Evolutionary conservation across 2,888 invertebrate genomes (phyloP).

Genomic region (Orthosia gothica): DNA sequence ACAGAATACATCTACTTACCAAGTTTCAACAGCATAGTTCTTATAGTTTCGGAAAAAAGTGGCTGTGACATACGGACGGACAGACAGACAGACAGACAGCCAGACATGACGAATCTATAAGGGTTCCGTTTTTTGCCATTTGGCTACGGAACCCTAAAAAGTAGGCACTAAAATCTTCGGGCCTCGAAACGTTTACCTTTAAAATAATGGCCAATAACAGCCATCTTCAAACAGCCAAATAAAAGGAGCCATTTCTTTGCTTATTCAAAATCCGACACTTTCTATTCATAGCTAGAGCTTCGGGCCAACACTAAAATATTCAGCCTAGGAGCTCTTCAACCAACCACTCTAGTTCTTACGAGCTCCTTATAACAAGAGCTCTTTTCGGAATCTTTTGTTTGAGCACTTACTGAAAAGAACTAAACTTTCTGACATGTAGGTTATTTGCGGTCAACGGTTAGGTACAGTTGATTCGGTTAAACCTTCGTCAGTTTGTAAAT

Average conservation of each 20-base stretch:
- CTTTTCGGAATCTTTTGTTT: slow-evolving; percentile 55
- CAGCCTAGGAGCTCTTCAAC: slow-evolving; percentile 27
- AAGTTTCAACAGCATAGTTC: no score
- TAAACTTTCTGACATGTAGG: slow-evolving; percentile 16
- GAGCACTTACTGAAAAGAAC: slow-evolving; percentile 23
- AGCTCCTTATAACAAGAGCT: slow-evolving; percentile 23
- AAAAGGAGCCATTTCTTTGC: slow-evolving; percentile 8
- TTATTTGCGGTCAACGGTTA: slow-evolving; percentile 39
- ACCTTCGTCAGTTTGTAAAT: no score
- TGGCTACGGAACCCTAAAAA: no score
- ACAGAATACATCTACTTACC: no score
- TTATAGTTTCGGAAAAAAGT: no score
- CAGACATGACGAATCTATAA: no score
- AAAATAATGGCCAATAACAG: neutral
- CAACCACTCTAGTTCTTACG: slow-evolving; percentile 29
- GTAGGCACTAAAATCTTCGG: neutral
- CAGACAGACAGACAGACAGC: no score
- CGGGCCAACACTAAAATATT: slow-evolving; percentile 45
- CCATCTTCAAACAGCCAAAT: slow-evolving; percentile 5
- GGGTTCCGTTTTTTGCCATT: no score
- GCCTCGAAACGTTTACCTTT: neutral
- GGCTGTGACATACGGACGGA: no score
- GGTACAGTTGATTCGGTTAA: no score
- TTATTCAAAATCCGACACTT: slow-evolving; percentile 14
- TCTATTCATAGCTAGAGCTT: slow-evolving; percentile 40